Base-by-base conservation (phyloP, 1,140 invertebrate species). In the Polypedilum pembai region DNA sequence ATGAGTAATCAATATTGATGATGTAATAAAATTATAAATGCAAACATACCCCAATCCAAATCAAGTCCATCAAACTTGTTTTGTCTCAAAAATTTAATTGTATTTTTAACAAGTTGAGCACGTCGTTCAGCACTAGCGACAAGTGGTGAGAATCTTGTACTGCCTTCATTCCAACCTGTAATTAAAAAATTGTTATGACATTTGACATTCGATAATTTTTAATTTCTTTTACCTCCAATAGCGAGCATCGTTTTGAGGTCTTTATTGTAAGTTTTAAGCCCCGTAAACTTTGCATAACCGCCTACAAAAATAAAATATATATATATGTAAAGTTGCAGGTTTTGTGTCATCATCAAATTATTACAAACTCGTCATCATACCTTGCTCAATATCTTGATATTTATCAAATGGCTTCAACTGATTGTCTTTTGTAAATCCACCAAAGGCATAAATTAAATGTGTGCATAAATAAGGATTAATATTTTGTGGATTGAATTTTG, bases 21-120 rank as follows among this genome's bases (percentile, higher is more conserved):
- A 66, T 66, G 12, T 66, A 17, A 66, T 1, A 20, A 66, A 66
- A 17, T 66, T 17, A 17, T n/a, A 3, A 1, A 66, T 69, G 65
- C 4, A 20, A 21, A 18, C 7, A 21, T 69, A 69, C 65, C 65
- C 95, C 95, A 98, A 80, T 98, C 95, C 76, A 98, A 85, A 83
- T 98, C 96, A 20, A 98, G 86, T 8, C 96, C 96, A 83, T 98
- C 95, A 81, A 98, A 98, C 78, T 94, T 91, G 80, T 96, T 93
- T 79, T 94, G 90, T 76, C 95, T 85, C 72, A 98, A 85, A 80
- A 96, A 98, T 82, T 91, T 91, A 10, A 98, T 87, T 40, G 90
- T 87, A 78, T 95, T 94, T 83, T 91, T 92, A 18, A 94, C 91
- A 77, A 97, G 92, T 79, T 93, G 89, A 80, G 88, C 88, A 63